Evolutionary conservation across 1,140 invertebrate species (phyloP).

Genomic region (Helicoverpa armigera): DNA sequence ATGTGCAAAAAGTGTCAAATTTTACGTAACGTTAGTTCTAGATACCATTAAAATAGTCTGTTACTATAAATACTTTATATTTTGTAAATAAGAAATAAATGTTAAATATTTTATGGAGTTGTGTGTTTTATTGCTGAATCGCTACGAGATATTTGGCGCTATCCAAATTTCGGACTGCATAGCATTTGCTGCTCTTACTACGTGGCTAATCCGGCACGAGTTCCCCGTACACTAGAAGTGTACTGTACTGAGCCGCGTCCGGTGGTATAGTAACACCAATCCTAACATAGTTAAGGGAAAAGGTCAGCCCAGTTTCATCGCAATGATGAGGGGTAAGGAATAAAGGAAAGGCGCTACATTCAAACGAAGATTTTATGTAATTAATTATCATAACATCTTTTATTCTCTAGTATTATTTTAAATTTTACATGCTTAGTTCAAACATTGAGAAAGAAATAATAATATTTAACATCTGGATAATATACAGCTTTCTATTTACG

Average conservation of each 20-base stretch:
- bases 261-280: no score
- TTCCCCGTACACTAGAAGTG: no score
- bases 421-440: slow-evolving; percentile 86
- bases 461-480: slow-evolving; percentile 86
- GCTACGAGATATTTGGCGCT: no score
- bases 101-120: slow-evolving; percentile 57
- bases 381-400: slow-evolving; percentile 86
- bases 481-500: slow-evolving; percentile 83
- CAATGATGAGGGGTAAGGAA: slow-evolving; percentile 11
- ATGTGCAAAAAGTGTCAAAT: slow-evolving; percentile 51
- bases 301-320: no score
- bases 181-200: no score
- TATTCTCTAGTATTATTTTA: slow-evolving; percentile 86
- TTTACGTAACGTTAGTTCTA: slow-evolving; percentile 53
- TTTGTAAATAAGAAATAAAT: slow-evolving; percentile 66
- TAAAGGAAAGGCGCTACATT: slow-evolving; percentile 73
- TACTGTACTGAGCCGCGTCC: no score
- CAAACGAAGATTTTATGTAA: slow-evolving; percentile 85
- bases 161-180: no score
- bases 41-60: slow-evolving; percentile 51
- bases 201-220: no score
- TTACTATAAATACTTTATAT: slow-evolving; percentile 56
- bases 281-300: no score
- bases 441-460: slow-evolving; percentile 86
- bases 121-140: slow-evolving; percentile 34